Percentiles rank a stretch among this genome's conserved stretches.
phyloP scores from a whole-genome alignment of 2,888 invertebrate species.

The Aporophyla lueneburgensis region DNA sequence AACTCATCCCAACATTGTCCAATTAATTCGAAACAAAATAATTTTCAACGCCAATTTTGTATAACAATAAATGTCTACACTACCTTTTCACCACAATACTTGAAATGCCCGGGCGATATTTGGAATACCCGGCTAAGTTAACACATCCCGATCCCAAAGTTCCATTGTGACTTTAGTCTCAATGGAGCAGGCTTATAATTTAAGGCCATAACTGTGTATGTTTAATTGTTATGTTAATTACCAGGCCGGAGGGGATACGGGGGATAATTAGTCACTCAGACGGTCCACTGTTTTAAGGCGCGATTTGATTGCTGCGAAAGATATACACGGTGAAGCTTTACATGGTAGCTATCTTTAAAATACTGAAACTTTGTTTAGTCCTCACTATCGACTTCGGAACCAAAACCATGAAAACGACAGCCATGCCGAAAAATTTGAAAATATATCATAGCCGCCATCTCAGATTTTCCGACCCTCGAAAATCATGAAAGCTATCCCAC shows the following conservation, averaged over 20 bases:
- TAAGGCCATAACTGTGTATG: conserved; percentile 71
- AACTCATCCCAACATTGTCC: conserved; percentile 16
- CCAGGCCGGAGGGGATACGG: conserved; percentile 38
- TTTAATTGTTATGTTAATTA: conserved; percentile 76
- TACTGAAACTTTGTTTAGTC: too few relatives aligned
- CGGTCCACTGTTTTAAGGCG: conserved; percentile 39
- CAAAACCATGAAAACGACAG: too few relatives aligned
- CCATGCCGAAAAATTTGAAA: too few relatives aligned
- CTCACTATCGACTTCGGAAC: too few relatives aligned
- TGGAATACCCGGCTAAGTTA: conserved; percentile 47
- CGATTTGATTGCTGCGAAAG: background rate
- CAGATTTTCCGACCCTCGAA: too few relatives aligned
- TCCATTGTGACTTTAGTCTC: conserved; percentile 64
- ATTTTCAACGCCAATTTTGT: conserved; percentile 26
- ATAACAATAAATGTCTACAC: conserved; percentile 29
- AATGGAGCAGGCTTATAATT: conserved; percentile 69
- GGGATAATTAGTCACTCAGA: conserved; percentile 66
- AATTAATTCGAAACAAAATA: conserved; percentile 45
- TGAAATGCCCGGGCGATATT: conserved; percentile 42
- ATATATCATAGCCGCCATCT: too few relatives aligned
- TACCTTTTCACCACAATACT: conserved; percentile 46
- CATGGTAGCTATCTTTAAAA: too few relatives aligned
- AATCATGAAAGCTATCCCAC: too few relatives aligned
- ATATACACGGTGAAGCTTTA: background rate
- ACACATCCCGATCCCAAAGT: conserved; percentile 51